Percentiles rank a stretch among this genome's conserved stretches.
Conservation (phyloP, 2,888 invertebrate genomes). For the Hemicrepidius hirtus region DNA sequence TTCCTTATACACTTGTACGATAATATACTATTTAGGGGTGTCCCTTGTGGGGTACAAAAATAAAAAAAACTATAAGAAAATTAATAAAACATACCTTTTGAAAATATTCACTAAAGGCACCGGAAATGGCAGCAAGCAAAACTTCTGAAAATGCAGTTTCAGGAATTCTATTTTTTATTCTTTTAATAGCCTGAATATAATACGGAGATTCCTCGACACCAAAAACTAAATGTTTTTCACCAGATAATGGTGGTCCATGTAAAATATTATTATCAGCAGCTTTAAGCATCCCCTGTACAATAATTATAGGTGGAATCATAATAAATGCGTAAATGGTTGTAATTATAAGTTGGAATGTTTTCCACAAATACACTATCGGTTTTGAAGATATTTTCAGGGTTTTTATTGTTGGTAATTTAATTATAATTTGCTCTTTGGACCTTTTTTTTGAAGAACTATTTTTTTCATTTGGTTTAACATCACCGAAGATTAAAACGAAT, state of each 20-base stretch:
- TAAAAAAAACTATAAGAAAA: no score
- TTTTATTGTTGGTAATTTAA: neutral
- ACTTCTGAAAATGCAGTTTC: constrained; percentile 26
- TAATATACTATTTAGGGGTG: no score
- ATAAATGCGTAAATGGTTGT: constrained; percentile 8
- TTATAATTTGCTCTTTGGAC: neutral
- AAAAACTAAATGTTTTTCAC: constrained; percentile 15
- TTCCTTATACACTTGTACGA: no score
- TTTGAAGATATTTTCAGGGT: neutral
- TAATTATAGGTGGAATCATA: constrained; percentile 12
- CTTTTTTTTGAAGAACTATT: neutral
- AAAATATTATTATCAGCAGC: constrained; percentile 10
- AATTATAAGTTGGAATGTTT: neutral
- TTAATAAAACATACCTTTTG: constrained; percentile 32
- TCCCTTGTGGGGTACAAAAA: no score
- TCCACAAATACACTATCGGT: neutral
- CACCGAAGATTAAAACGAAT: constrained; percentile 19
- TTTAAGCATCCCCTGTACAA: constrained; percentile 25
- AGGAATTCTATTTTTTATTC: constrained; percentile 22
- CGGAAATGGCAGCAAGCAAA: constrained; percentile 25
- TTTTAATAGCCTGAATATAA: constrained; percentile 8
- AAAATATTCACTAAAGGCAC: constrained; percentile 27
- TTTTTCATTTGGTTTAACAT: neutral
- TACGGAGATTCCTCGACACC: neutral
- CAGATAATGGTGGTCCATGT: constrained; percentile 24